Evolutionary conservation across 1,140 invertebrate species (phyloP), one percentile per base, ranked within the genome.

Genomic region (Zelostemma sp.): DNA sequence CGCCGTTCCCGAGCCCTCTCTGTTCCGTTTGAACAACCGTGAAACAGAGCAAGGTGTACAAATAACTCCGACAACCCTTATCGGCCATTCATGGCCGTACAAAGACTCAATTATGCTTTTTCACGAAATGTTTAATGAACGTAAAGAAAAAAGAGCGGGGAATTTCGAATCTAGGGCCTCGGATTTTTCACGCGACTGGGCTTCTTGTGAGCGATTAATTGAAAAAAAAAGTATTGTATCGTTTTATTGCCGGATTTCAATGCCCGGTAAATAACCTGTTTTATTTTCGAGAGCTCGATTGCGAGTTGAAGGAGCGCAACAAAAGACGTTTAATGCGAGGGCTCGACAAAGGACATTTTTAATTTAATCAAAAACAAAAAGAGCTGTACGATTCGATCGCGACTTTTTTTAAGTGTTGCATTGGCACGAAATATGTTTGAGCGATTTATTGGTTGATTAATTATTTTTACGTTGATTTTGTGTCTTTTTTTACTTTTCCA

Each of bases 241-340:
- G 33, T 58, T n/a, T n/a, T n/a, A n/a, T n/a, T n/a, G n/a, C n/a
- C n/a, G n/a, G n/a, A n/a, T 46, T 68, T 68, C 11, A 61, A 68
- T 68, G 53, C 57, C 49, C 15, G 46, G 19, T 25, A 25, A 25
- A 25, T 25, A 25, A 25, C 21, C 54, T 43, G 53, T 38, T 64
- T 57, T 50, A 69, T 57, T 69, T 69, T 60, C 53, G 58, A 71
- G 48, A 64, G 50, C 67, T 57, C 31, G 41, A 31, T 61, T 61
- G 61, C 53, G 57, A 71, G 62, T 65, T 71, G 54, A 71, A 63
- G 58, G 66, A 62, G 58, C 58, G 68, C 61, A 66, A 71, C 66
- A 66, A 70, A 70, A 65, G 61, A 65, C 53, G 54, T 65, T 48
- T 63, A 66, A 63, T 25, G 3, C 3, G 8, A 25, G 3, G 21